phyloP scores from a whole-genome alignment of 2,797 vertebrate species.

The Peromyscus melanophrys region DNA sequence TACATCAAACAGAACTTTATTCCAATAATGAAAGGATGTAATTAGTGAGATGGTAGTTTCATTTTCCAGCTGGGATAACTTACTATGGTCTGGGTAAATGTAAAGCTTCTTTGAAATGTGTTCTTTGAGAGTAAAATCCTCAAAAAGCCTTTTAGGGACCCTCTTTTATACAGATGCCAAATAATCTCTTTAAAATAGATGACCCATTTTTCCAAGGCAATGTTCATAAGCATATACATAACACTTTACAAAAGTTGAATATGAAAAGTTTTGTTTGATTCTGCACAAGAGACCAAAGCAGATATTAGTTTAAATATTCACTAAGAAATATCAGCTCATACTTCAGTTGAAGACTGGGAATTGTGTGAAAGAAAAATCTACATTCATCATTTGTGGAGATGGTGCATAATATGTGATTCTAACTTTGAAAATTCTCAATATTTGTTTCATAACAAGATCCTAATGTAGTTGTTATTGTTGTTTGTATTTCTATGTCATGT shows the following conservation, averaged over 20 bases:
- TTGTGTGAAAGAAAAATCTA: conserved; percentile 66
- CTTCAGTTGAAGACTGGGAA: conserved; percentile 59
- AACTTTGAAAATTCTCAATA: conserved; percentile 76
- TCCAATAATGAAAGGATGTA: conserved; percentile 70
- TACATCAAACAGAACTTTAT: conserved; percentile 71
- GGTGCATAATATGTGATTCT: conserved; percentile 58
- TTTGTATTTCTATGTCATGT: conserved; percentile 18
- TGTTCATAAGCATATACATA: conserved; percentile 39
- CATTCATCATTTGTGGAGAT: conserved; percentile 73
- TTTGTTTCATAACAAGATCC: conserved; percentile 71
- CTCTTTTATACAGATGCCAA: conserved; percentile 54
- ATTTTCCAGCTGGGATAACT: conserved; percentile 73
- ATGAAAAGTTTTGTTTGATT: conserved; percentile 68
- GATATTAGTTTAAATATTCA: conserved; percentile 85
- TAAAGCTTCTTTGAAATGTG: conserved; percentile 77
- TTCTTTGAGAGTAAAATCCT: conserved; percentile 70
- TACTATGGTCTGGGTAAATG: conserved; percentile 73
- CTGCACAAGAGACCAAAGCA: conserved; percentile 75
- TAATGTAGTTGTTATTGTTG: background rate
- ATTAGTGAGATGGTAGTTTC: conserved; percentile 65
- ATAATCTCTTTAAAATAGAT: conserved; percentile 67
- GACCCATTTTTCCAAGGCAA: conserved; percentile 45
- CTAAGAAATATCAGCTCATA: conserved; percentile 77
- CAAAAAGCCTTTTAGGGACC: conserved; percentile 55
- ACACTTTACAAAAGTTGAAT: background rate